A percentile compares a stretch with the other conserved stretches of the same genome.
These are phyloP conservation scores for Leptopterna dolabrata DNA, from an alignment of 2,888 invertebrate genomes.

Conservation along the genomic window DNA sequence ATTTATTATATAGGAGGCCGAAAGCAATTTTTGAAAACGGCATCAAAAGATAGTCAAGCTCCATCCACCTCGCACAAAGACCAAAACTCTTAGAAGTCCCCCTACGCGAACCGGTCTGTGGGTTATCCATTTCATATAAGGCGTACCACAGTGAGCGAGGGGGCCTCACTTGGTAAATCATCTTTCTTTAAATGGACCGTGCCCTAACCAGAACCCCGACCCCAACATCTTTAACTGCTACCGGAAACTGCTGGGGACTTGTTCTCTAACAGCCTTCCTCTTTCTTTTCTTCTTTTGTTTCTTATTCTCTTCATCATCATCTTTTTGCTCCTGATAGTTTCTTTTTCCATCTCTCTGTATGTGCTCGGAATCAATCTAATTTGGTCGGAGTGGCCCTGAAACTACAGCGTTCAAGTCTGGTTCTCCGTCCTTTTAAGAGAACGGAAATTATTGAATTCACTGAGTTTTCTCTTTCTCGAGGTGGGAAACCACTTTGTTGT, in stretches of 20 bases:
- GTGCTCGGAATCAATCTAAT: not conserved
- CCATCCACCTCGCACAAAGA: not conserved
- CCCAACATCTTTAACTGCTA: not conserved
- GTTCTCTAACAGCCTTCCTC: not conserved
- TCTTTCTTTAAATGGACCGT: slow-evolving; percentile 26
- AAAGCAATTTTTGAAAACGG: not conserved
- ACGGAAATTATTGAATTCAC: not conserved
- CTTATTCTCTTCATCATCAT: not conserved
- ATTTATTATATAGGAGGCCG: not conserved
- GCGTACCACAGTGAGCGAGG: not conserved
- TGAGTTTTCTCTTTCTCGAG: not conserved
- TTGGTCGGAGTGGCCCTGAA: not conserved
- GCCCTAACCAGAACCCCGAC: not conserved
- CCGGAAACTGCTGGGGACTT: slow-evolving; percentile 23
- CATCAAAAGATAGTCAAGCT: not conserved
- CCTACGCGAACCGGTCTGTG: not conserved
- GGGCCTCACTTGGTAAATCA: slow-evolving; percentile 1
- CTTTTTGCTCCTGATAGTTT: not conserved
- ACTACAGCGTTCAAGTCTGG: not conserved
- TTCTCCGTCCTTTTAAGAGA: not conserved
- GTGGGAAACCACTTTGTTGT: not conserved
- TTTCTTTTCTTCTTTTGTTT: not conserved
- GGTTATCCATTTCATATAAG: not conserved
- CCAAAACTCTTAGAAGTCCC: not conserved
- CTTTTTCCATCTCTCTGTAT: not conserved